These are phyloP conservation scores for Serripes groenlandicus DNA, from an alignment of 2,888 invertebrate species.

Conservation along the genomic window DNA sequence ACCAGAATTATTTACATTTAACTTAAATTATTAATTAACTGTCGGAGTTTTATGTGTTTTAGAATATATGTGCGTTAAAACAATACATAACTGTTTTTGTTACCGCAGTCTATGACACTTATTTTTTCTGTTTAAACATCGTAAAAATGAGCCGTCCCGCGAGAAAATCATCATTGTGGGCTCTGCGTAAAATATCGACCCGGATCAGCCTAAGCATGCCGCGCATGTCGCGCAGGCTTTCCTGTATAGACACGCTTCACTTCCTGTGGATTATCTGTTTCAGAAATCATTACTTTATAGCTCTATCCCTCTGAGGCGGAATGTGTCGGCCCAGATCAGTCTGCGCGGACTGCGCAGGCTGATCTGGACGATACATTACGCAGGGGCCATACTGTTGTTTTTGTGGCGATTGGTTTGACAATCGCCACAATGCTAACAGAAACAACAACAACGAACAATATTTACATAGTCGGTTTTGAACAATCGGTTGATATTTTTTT, in stretches of 20 bases:
- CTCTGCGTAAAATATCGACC: neutral
- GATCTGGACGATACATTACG: too few relatives aligned
- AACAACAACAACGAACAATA: too few relatives aligned
- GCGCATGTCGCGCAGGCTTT: neutral
- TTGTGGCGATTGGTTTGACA: too few relatives aligned
- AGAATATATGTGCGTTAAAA: constrained; percentile 17
- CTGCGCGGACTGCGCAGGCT: too few relatives aligned
- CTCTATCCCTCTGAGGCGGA: too few relatives aligned
- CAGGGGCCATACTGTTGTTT: too few relatives aligned
- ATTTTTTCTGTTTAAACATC: neutral
- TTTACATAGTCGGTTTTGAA: too few relatives aligned
- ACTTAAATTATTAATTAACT: constrained; percentile 26
- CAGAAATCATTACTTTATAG: too few relatives aligned
- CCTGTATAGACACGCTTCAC: neutral
- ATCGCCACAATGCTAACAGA: too few relatives aligned
- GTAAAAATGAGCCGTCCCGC: neutral
- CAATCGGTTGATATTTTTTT: too few relatives aligned
- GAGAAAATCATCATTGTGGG: neutral
- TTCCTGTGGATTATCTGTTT: neutral
- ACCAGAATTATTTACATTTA: constrained; percentile 13
- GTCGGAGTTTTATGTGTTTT: neutral
- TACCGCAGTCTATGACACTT: constrained; percentile 9
- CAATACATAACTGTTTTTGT: constrained; percentile 22
- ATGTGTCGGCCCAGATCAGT: too few relatives aligned
- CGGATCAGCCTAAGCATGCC: neutral